A percentile compares a stretch with the other conserved stretches of the same genome.
Conservation (phyloP, 23 tunicate genomes). For the Ciona savignyi region DNA sequence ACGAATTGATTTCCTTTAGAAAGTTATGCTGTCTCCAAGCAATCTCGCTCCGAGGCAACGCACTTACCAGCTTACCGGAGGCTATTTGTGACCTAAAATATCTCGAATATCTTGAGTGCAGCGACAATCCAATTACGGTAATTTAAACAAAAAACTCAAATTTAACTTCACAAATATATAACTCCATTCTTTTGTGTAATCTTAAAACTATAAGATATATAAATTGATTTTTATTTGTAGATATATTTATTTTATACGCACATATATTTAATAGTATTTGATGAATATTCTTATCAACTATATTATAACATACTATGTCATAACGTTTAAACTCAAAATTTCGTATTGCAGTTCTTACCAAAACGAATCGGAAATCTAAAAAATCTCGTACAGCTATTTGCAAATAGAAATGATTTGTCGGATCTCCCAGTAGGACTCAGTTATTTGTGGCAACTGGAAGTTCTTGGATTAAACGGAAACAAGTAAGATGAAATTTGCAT, state of each 20-base stretch:
- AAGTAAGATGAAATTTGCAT: slow-evolving; percentile 26
- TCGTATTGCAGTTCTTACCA: slow-evolving; percentile 19
- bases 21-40: slow-evolving; percentile 35
- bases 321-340: too few species aligned
- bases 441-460: slow-evolving; percentile 41
- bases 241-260: too few species aligned
- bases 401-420: slow-evolving; percentile 34
- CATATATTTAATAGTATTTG: too few species aligned
- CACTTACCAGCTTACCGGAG: slow-evolving; percentile 22
- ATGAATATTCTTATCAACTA: too few species aligned
- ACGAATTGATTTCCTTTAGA: slow-evolving; percentile 14
- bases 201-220: too few species aligned
- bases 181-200: too few species aligned
- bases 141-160: too few species aligned
- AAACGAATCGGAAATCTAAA: slow-evolving; percentile 26
- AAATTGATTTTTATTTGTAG: too few species aligned
- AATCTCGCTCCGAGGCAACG: slow-evolving; percentile 31
- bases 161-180: too few species aligned
- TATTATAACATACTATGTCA: too few species aligned
- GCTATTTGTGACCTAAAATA: slow-evolving; percentile 27
- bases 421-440: slow-evolving; percentile 22
- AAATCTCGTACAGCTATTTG: slow-evolving; percentile 43
- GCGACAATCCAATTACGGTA: slow-evolving; percentile 55
- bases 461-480: slow-evolving; percentile 72
- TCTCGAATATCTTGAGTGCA: slow-evolving; percentile 56